phyloP scores from a whole-genome alignment of 2,888 invertebrate species.

The Cetonia aurata region DNA sequence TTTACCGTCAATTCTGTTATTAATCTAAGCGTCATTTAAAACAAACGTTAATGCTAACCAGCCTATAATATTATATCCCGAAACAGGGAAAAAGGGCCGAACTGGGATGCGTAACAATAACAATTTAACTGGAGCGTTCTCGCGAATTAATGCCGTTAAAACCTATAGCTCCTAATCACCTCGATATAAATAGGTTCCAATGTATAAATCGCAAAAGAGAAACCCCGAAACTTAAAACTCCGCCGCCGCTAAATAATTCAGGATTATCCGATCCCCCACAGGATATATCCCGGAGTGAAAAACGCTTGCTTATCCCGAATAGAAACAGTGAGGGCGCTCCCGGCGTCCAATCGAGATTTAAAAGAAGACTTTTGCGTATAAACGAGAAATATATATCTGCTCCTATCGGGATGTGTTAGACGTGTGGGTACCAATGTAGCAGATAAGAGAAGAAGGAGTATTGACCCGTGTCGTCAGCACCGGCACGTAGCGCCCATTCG shows the following conservation, averaged over 20 bases:
- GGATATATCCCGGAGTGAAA: constrained; percentile 31
- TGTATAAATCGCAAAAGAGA: constrained; percentile 32
- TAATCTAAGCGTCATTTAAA: not conserved
- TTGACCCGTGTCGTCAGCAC: constrained; percentile 18
- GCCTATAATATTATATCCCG: not conserved
- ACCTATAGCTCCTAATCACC: constrained; percentile 34
- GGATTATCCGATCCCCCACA: constrained; percentile 32
- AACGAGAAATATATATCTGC: constrained; percentile 34
- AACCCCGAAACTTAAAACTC: constrained; percentile 32
- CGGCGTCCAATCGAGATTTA: constrained; percentile 37
- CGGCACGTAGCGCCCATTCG: not conserved
- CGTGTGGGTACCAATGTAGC: constrained; percentile 25
- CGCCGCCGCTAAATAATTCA: constrained; percentile 38
- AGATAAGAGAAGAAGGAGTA: constrained; percentile 36
- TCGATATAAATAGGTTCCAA: constrained; percentile 37
- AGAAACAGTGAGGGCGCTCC: constrained; percentile 32
- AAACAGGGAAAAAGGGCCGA: constrained; percentile 1
- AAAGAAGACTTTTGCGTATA: constrained; percentile 35
- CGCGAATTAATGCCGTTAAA: constrained; percentile 25
- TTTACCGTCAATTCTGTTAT: not conserved
- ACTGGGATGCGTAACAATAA: constrained; percentile 5
- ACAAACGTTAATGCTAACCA: not conserved
- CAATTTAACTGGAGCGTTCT: constrained; percentile 20
- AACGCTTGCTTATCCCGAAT: constrained; percentile 34
- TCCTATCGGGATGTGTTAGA: constrained; percentile 29